Evolutionary conservation across 2,113 vertebrate species (phyloP).

Genomic region (Lepidothrix coronata): DNA sequence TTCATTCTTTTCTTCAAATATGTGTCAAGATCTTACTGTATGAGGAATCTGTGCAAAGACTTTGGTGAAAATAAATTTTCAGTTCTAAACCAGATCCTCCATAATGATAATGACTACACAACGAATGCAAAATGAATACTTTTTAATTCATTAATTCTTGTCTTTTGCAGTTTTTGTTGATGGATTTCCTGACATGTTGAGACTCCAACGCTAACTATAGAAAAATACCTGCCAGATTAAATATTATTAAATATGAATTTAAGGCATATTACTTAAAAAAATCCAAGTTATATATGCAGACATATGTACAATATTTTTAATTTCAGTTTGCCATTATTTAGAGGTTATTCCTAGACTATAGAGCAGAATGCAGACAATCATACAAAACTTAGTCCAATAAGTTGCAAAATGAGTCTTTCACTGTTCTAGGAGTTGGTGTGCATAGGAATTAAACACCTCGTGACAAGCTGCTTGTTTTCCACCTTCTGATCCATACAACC

Average conservation of each 20-base stretch:
- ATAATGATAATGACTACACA: neutral
- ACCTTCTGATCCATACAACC: neutral
- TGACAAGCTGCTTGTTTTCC: neutral
- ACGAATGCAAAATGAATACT: neutral
- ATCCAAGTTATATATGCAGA: neutral
- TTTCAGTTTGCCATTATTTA: neutral
- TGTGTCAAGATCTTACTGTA: neutral
- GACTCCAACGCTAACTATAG: neutral
- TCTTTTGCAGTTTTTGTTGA: neutral
- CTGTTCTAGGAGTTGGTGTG: neutral
- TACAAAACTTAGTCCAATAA: neutral
- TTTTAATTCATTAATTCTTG: neutral
- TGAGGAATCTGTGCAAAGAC: neutral
- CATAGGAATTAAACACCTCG: neutral
- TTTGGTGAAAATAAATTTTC: neutral
- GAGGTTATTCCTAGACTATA: neutral
- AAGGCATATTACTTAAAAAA: neutral
- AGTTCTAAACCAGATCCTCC: neutral
- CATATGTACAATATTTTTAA: neutral
- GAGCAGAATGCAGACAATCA: neutral
- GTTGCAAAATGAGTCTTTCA: neutral
- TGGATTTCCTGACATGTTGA: neutral
- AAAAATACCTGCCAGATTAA: neutral
- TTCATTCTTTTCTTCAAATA: neutral
- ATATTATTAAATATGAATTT: neutral